Conservation (phyloP, 2,113 vertebrate species). For the Pelmatolapia mariae region DNA sequence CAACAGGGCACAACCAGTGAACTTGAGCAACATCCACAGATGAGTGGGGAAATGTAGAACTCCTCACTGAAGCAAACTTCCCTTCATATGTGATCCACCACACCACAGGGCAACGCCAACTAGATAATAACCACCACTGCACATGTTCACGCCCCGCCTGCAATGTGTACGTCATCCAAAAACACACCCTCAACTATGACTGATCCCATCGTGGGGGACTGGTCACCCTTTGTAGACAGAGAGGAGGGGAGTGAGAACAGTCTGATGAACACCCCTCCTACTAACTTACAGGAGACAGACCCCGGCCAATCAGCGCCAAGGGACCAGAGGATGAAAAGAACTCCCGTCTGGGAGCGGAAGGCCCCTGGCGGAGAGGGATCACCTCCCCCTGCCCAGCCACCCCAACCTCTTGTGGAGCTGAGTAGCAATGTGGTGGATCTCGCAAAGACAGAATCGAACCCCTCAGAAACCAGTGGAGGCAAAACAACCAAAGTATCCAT, state of each 20-base stretch:
- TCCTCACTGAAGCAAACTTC: not conserved
- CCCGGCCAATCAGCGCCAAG: not conserved
- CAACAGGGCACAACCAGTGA: not conserved
- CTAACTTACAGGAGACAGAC: not conserved
- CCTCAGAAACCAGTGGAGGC: not conserved
- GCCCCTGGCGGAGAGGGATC: not conserved
- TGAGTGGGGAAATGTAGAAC: not conserved
- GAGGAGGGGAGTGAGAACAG: not conserved
- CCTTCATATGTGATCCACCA: not conserved
- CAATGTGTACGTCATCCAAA: not conserved
- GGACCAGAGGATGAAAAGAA: not conserved
- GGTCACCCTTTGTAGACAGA: not conserved
- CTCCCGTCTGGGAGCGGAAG: not conserved
- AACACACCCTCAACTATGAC: not conserved
- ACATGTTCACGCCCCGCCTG: not conserved
- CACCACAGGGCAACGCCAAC: not conserved
- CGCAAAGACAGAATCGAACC: not conserved
- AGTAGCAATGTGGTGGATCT: not conserved
- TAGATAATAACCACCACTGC: not conserved
- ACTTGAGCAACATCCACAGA: not conserved
- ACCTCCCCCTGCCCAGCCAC: not conserved
- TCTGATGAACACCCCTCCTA: not conserved
- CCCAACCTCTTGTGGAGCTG: not conserved
- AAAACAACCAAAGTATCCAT: not conserved
- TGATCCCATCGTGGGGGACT: not conserved